Conservation (phyloP, 2,797 vertebrate genomes). For the Thaleichthys pacificus region DNA sequence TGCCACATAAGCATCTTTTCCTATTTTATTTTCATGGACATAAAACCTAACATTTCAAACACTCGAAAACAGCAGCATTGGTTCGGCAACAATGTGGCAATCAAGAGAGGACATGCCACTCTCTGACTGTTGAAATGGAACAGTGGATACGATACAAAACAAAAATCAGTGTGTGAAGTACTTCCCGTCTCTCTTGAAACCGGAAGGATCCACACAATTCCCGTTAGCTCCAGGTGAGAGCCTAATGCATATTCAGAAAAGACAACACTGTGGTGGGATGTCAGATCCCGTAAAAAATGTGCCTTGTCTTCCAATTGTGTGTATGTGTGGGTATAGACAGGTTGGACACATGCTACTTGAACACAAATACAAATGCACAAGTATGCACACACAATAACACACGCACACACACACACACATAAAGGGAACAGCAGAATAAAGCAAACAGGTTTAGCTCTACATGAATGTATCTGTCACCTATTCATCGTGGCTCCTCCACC, state of each 20-base stretch:
- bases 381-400: background rate
- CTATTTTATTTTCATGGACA: no score
- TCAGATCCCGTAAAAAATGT: conserved; percentile 38
- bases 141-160: no score
- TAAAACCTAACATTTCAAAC: no score
- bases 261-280: conserved; percentile 41
- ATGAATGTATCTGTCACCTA: conserved; percentile 34
- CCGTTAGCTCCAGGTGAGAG: conserved; percentile 48
- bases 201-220: background rate
- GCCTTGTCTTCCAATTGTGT: conserved; percentile 26
- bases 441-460: conserved; percentile 16
- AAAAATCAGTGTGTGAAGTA: no score
- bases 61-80: no score
- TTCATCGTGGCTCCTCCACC: conserved; percentile 19
- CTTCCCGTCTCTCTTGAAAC: no score
- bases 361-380: no score
- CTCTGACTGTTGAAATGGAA: no score
- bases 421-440: conserved; percentile 16
- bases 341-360: no score
- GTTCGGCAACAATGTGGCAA: no score
- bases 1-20: conserved; percentile 4
- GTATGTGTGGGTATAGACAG: background rate
- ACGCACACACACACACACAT: background rate
- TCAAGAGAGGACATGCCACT: no score
- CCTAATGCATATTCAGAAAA: conserved; percentile 43